Evolutionary conservation across 2,888 invertebrate genomes (phyloP).

Genomic region (Lepidochitona cinerea): DNA sequence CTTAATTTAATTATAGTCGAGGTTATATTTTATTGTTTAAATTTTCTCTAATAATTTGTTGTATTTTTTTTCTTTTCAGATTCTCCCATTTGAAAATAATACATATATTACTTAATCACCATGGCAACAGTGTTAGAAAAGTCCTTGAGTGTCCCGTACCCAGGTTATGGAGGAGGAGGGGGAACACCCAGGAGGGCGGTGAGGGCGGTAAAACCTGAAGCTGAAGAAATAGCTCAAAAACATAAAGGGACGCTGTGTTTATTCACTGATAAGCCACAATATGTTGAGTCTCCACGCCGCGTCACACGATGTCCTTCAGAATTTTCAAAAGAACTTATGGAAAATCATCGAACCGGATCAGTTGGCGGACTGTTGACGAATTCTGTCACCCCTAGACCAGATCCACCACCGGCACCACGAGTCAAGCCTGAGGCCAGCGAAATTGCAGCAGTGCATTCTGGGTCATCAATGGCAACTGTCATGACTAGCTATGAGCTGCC

Average conservation of each 20-base stretch:
- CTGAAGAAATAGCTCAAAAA: constrained; percentile 52
- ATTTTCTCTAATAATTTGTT: too few relatives aligned
- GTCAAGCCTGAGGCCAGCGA: constrained; percentile 51
- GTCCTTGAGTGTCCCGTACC: constrained; percentile 38
- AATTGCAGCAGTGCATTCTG: constrained; percentile 48
- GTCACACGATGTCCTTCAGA: constrained; percentile 46
- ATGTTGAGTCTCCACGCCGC: constrained; percentile 35
- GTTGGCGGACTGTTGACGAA: constrained; percentile 43
- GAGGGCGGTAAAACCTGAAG: constrained; percentile 57
- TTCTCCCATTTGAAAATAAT: too few relatives aligned
- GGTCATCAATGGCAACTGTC: constrained; percentile 40
- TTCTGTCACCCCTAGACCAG: constrained; percentile 44
- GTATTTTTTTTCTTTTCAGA: too few relatives aligned
- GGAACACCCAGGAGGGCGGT: constrained; percentile 42
- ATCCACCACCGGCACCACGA: constrained; percentile 36
- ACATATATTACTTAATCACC: not conserved
- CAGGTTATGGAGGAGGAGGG: constrained; percentile 48
- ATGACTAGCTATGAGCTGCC: constrained; percentile 45
- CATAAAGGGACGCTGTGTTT: constrained; percentile 50
- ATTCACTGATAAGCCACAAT: constrained; percentile 35
- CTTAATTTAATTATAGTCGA: too few relatives aligned
- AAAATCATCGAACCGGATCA: constrained; percentile 49
- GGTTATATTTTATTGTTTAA: too few relatives aligned
- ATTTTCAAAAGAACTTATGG: constrained; percentile 47
- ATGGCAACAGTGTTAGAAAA: not conserved